These are phyloP conservation scores for Pocota personata DNA, from an alignment of 2,888 invertebrate genomes.

Conservation along the genomic window DNA sequence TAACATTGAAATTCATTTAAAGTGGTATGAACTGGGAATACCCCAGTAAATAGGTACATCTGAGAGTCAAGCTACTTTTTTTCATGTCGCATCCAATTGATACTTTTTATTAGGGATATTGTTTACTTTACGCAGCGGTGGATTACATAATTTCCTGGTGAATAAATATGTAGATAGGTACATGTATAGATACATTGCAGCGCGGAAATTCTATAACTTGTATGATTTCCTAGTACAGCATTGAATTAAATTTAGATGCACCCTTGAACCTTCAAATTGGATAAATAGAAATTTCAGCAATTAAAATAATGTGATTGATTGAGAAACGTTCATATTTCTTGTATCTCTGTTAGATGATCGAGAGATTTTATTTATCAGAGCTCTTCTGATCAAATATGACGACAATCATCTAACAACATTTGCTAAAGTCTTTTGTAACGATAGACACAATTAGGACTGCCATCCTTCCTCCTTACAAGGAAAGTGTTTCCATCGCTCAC, in stretches of 20 bases:
- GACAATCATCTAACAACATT: too few relatives aligned
- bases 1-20: constrained; percentile 51
- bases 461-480: too few relatives aligned
- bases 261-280: background rate
- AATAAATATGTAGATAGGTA: background rate
- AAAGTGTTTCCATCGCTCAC: too few relatives aligned
- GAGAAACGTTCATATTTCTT: background rate
- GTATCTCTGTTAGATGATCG: background rate
- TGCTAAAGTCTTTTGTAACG: too few relatives aligned
- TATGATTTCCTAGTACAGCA: background rate
- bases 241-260: background rate
- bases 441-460: too few relatives aligned
- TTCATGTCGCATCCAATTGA: background rate
- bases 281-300: background rate
- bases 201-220: background rate
- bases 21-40: constrained; percentile 37
- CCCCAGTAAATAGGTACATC: constrained; percentile 11
- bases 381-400: too few relatives aligned
- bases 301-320: background rate
- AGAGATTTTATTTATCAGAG: too few relatives aligned
- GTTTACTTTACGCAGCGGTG: constrained; percentile 7
- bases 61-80: background rate
- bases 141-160: constrained; percentile 4
- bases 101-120: background rate
- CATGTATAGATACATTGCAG: background rate